These are phyloP conservation scores for Felis chaus DNA, from an alignment of 2,113 vertebrate genomes.

Conservation along the genomic window DNA sequence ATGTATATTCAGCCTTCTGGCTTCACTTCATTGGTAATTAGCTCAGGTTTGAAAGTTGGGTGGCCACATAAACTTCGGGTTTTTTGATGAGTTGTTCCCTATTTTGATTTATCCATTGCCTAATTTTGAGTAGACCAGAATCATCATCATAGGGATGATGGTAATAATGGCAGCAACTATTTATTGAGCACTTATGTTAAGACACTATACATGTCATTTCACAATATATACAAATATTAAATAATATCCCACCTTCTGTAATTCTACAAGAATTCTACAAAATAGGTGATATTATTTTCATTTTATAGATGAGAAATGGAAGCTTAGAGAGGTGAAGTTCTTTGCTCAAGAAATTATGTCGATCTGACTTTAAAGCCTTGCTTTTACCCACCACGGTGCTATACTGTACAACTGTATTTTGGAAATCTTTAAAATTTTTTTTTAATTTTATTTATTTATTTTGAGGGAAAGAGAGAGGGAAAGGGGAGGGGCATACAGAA, in stretches of 20 bases:
- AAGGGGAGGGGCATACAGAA: too few relatives aligned
- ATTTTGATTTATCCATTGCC: neutral
- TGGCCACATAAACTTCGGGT: neutral
- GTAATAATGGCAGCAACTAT: neutral
- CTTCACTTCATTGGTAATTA: neutral
- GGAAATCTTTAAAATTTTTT: neutral
- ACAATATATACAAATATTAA: neutral
- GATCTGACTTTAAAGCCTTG: neutral
- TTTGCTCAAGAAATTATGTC: neutral
- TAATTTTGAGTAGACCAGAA: neutral
- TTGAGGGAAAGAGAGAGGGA: too few relatives aligned
- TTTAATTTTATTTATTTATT: too few relatives aligned
- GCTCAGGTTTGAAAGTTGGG: conserved; percentile 6
- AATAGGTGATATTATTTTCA: neutral
- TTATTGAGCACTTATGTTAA: neutral
- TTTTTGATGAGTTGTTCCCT: neutral
- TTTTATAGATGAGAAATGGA: neutral
- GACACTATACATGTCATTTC: neutral
- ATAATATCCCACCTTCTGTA: neutral
- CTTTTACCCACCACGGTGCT: neutral
- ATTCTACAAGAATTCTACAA: neutral
- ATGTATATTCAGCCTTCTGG: neutral
- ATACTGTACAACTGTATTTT: neutral
- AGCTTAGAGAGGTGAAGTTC: neutral
- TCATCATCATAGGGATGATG: neutral